Conservation (phyloP, 2,113 vertebrate species). For the Gambusia affinis region DNA sequence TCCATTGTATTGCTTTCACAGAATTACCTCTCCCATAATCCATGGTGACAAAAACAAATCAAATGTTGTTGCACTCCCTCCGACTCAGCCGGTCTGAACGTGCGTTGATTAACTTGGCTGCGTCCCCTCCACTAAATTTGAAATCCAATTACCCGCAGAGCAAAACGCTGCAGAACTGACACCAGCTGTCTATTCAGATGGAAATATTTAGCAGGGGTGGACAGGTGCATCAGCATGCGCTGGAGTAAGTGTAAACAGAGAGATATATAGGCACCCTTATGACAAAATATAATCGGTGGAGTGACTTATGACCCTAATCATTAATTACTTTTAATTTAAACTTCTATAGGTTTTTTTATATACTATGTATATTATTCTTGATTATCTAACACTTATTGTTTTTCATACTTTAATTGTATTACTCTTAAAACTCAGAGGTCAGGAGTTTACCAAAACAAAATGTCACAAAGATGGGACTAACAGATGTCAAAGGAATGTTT, state of each 20-base stretch:
- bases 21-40: background rate
- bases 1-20: background rate
- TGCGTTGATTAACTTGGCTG: slow-evolving; percentile 24
- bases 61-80: slow-evolving; percentile 32
- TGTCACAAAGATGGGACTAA: no score
- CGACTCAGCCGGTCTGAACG: slow-evolving; percentile 13
- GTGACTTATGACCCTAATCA: no score
- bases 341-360: no score
- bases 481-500: no score
- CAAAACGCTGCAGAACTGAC: slow-evolving; percentile 39
- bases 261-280: background rate
- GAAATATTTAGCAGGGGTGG: slow-evolving; percentile 53
- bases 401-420: no score
- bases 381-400: no score
- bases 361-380: no score
- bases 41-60: slow-evolving; percentile 24
- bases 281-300: no score
- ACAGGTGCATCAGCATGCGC: slow-evolving; percentile 23
- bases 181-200: slow-evolving; percentile 45
- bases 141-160: slow-evolving; percentile 47
- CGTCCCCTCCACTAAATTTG: slow-evolving; percentile 32
- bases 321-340: no score
- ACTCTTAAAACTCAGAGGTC: no score
- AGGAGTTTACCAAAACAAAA: no score
- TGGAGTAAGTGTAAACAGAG: background rate